These are phyloP conservation scores for Cygnus olor DNA, from an alignment of 2,797 vertebrate genomes.

Conservation along the genomic window DNA sequence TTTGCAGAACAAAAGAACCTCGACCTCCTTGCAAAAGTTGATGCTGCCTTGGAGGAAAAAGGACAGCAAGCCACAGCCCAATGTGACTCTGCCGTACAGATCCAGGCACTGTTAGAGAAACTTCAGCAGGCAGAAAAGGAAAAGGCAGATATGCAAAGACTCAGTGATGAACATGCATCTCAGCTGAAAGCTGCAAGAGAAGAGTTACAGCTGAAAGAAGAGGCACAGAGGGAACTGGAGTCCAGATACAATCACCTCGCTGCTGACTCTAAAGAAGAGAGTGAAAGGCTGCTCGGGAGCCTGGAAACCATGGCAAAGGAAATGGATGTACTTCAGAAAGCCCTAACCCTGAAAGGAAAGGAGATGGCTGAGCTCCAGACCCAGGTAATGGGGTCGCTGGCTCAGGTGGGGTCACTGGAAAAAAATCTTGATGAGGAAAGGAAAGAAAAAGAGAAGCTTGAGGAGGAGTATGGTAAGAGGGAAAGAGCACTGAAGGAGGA, in stretches of 20 bases:
- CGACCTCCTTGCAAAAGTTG: constrained; percentile 79
- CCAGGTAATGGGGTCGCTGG: constrained; percentile 82
- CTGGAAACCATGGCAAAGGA: constrained; percentile 74
- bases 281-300: constrained; percentile 68
- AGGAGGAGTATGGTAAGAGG: constrained; percentile 75
- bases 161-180: constrained; percentile 73
- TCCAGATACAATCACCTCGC: constrained; percentile 69
- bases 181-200: constrained; percentile 79
- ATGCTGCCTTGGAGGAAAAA: constrained; percentile 76
- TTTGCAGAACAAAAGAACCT: constrained; percentile 80
- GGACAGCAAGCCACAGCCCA: constrained; percentile 77
- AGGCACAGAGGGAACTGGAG: constrained; percentile 75
- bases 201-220: constrained; percentile 82
- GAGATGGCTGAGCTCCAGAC: constrained; percentile 81
- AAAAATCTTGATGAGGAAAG: constrained; percentile 64
- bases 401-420: constrained; percentile 73
- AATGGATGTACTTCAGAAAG: constrained; percentile 78
- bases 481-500: constrained; percentile 77
- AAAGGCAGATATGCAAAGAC: constrained; percentile 77
- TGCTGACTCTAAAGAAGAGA: constrained; percentile 76
- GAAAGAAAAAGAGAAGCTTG: constrained; percentile 59
- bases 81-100: constrained; percentile 82
- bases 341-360: constrained; percentile 78
- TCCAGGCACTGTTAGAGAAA: constrained; percentile 82
- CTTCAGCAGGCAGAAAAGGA: constrained; percentile 84